Conservation (phyloP, 1,140 invertebrate species). For the Neodiprion virginianus region DNA sequence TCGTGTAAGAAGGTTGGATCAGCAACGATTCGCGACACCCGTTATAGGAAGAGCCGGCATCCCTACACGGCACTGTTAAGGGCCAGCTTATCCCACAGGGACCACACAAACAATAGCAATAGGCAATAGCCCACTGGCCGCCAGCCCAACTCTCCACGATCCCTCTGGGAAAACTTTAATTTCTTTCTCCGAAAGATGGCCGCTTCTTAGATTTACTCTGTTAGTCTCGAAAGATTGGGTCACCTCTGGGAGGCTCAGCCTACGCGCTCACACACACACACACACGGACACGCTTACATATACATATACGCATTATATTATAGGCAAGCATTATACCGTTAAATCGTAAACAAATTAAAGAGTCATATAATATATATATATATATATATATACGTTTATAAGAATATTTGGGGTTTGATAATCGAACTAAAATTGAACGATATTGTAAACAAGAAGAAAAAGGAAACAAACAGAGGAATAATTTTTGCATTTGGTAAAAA, state of each 20-base stretch:
- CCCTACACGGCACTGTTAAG: constrained; percentile 48
- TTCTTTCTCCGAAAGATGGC: constrained; percentile 55
- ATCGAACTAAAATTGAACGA: too few species aligned
- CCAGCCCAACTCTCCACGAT: constrained; percentile 34
- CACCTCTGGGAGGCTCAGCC: constrained; percentile 10
- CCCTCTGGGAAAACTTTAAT: constrained; percentile 56
- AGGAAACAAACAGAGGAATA: constrained; percentile 34
- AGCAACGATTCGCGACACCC: constrained; percentile 29
- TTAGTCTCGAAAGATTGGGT: not conserved
- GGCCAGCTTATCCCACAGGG: constrained; percentile 41
- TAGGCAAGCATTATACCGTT: constrained; percentile 13
- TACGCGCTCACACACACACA: constrained; percentile 26
- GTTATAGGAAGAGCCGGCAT: constrained; percentile 41
- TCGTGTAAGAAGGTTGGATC: too few species aligned
- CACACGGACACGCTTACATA: constrained; percentile 21
- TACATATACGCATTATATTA: not conserved
- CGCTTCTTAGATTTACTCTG: constrained; percentile 30
- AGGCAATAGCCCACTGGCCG: constrained; percentile 39
- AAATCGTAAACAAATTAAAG: too few species aligned
- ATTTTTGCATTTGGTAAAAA: constrained; percentile 28
- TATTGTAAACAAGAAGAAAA: not conserved
- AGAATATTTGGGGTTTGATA: too few species aligned
- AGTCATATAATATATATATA: not conserved
- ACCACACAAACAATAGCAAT: constrained; percentile 52
- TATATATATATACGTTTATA: not conserved